Percentiles rank a stretch among this genome's conserved stretches.
Evolutionary conservation across 2,113 vertebrate genomes (phyloP).

Genomic region (Pteronura brasiliensis): DNA sequence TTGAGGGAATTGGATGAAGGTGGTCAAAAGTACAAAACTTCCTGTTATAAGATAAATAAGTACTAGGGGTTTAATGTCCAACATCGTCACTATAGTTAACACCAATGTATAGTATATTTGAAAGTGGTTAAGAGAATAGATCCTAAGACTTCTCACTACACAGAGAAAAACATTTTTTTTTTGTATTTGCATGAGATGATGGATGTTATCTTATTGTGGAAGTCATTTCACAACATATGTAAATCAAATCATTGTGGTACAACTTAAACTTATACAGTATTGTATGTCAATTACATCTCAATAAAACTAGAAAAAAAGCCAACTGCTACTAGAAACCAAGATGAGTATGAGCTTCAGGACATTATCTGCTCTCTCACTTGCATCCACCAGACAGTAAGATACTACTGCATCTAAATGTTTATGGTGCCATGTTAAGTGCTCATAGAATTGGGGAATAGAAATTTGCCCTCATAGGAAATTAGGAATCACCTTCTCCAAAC

Average conservation of each 20-base stretch:
- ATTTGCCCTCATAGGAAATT: neutral
- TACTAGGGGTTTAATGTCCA: neutral
- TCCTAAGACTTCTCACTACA: neutral
- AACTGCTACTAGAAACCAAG: neutral
- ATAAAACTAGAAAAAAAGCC: neutral
- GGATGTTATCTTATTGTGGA: neutral
- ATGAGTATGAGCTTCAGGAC: neutral
- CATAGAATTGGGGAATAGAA: neutral
- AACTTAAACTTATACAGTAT: neutral
- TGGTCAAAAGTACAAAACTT: neutral
- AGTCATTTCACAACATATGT: neutral
- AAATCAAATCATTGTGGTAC: neutral
- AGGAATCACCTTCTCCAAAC: neutral
- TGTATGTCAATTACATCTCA: neutral
- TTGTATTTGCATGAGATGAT: neutral
- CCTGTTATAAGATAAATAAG: neutral
- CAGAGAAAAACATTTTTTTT: neutral
- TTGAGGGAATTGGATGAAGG: neutral
- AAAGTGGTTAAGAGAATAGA: neutral
- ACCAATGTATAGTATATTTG: neutral
- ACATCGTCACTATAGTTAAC: neutral
- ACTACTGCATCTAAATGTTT: neutral
- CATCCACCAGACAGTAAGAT: neutral
- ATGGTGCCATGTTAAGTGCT: neutral
- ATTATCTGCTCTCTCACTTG: neutral